Evolutionary conservation across 92 coral and sea anemone genomes (phyloP), one percentile per base, ranked within the genome.

Genomic region (Scolanthus callimorphus): DNA sequence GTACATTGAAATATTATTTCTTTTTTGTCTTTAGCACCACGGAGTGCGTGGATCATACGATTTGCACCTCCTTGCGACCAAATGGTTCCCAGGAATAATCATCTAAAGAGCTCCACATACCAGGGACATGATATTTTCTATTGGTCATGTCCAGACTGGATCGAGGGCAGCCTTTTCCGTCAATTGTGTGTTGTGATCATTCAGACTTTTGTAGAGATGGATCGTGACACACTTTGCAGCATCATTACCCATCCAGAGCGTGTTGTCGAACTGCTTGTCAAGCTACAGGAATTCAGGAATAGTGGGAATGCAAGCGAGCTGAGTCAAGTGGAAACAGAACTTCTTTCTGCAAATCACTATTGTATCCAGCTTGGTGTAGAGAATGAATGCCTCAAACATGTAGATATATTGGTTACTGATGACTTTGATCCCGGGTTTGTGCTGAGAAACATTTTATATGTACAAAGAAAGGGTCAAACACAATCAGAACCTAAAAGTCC

Each of bases 141-240:
- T 25, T 68, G 75, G 75, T 8, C 57, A 2, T 68, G 65, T 13
- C 75, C 64, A 27, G 65, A 68, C 6, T 56, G 75, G 48, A 57
- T 68, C 23, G 28, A 60, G 0, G 65, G 29, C 12, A 51, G 57
- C 4, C 25, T 25, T 9, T 68, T 68, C 27, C 39, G 25, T 22
- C 44, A 56, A 17, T 34, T 68, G 31, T 46, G 52, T 45, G 20
- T 57, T 9, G 37, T 57, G 12, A 27, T 68, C 11, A 31, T 68
- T 3, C 75, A 68, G 39, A 3, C 46, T 19, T 57, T 39, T 20
- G 23, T 55, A 3, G 65, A 43, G 39, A 52, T 51, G 30, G 51
- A 57, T n/a, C 12, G 11, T 22, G 11, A 25, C 17, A 57, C 30
- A 6, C 31, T 68, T 12, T 29, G 0, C 1, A 41, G 25, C 28